These are phyloP conservation scores for Stenopsyche tienmushanensis DNA, from an alignment of 1,140 invertebrate genomes.

Conservation along the genomic window DNA sequence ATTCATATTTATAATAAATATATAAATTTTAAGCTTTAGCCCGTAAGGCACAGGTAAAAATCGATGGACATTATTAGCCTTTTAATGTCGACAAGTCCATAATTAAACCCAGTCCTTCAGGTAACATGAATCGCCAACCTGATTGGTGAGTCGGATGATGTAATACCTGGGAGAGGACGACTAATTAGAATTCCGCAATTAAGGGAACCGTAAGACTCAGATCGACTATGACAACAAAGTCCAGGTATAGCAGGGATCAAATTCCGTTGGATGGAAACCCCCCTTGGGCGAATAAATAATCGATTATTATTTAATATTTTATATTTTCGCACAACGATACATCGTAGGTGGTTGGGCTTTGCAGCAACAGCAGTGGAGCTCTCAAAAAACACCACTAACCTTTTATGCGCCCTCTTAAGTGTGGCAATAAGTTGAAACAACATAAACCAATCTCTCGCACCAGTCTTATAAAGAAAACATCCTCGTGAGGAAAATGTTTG, in stretches of 20 bases:
- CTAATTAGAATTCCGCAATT: conserved; percentile 13
- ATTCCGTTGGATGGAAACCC: too few relatives aligned
- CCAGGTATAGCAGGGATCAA: too few relatives aligned
- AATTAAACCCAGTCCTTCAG: conserved; percentile 20
- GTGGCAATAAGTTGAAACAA: conserved; percentile 34
- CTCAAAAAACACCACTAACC: conserved; percentile 4
- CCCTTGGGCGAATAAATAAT: too few relatives aligned
- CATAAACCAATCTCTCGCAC: conserved; percentile 38
- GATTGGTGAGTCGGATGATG: conserved; percentile 6
- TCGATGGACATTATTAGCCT: conserved; percentile 22
- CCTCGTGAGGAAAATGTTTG: not conserved
- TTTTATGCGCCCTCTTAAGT: conserved; percentile 28
- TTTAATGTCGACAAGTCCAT: conserved; percentile 23
- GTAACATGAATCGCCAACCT: conserved; percentile 15
- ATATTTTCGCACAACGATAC: too few relatives aligned
- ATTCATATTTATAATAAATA: too few relatives aligned
- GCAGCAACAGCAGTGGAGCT: too few relatives aligned
- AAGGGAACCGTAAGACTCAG: too few relatives aligned
- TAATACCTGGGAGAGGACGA: not conserved
- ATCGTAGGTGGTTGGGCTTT: too few relatives aligned
- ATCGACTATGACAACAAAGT: too few relatives aligned
- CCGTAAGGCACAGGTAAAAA: too few relatives aligned
- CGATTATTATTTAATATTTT: too few relatives aligned
- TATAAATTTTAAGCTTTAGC: too few relatives aligned
- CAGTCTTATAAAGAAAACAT: conserved; percentile 29